Conservation (phyloP, 2,888 invertebrate genomes). For the Elmis aenea region DNA sequence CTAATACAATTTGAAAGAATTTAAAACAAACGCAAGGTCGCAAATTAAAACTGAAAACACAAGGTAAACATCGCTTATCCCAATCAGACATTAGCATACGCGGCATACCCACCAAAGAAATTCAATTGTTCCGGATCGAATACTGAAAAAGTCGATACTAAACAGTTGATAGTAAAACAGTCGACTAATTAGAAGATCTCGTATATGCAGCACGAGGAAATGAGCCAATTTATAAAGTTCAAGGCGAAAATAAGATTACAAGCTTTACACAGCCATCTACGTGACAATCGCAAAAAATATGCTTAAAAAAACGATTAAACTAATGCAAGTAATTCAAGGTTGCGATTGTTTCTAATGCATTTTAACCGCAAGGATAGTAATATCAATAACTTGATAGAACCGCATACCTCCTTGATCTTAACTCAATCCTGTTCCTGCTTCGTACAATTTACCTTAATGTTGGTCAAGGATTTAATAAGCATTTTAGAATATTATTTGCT, state of each 20-base stretch:
- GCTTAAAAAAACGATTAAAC: conserved; percentile 19
- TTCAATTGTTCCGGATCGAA: too few relatives aligned
- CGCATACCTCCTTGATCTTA: conserved; percentile 29
- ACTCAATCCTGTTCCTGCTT: conserved; percentile 31
- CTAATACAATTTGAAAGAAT: too few relatives aligned
- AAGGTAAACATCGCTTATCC: too few relatives aligned
- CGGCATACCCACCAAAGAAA: too few relatives aligned
- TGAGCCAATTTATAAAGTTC: conserved; percentile 33
- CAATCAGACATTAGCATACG: too few relatives aligned
- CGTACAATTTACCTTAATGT: conserved; percentile 26
- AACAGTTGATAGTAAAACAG: too few relatives aligned
- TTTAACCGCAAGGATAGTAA: conserved; percentile 33
- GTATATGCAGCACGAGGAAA: too few relatives aligned
- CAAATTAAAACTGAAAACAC: too few relatives aligned
- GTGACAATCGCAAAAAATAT: conserved; percentile 25
- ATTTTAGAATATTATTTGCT: conserved; percentile 13
- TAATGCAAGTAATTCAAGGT: conserved; percentile 33
- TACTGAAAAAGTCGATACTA: too few relatives aligned
- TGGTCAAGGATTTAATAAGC: conserved; percentile 28
- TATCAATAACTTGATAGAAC: conserved; percentile 23
- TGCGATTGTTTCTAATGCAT: conserved; percentile 31
- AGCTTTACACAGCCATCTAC: conserved; percentile 27
- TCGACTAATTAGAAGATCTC: too few relatives aligned
- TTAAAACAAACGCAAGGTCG: too few relatives aligned
- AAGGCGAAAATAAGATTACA: conserved; percentile 32